Evolutionary conservation across 2,113 vertebrate genomes (phyloP).

Genomic region (Mandrillus leucophaeus): DNA sequence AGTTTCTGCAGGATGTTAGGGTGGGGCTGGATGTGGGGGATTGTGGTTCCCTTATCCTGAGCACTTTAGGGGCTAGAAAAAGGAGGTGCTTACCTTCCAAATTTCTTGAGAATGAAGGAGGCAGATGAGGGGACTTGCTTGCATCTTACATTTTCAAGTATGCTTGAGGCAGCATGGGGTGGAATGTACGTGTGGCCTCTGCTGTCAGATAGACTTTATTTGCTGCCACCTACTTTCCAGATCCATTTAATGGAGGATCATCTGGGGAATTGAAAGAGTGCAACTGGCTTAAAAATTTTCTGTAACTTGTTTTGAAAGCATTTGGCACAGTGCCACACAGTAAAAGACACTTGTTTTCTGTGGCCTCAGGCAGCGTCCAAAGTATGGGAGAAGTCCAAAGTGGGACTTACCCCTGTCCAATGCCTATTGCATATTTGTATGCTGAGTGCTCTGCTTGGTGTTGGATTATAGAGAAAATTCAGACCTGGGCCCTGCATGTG

Average conservation of each 20-base stretch:
- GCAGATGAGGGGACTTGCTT: background rate
- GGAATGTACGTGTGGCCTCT: background rate
- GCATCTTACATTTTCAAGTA: background rate
- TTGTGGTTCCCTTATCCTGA: background rate
- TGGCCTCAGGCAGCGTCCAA: background rate
- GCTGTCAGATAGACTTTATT: background rate
- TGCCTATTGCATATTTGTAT: background rate
- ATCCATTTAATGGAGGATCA: background rate
- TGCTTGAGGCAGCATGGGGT: background rate
- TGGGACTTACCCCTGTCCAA: background rate
- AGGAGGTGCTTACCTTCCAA: background rate
- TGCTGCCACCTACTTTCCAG: background rate
- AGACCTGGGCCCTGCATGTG: background rate
- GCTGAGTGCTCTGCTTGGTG: background rate
- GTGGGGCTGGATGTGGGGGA: background rate
- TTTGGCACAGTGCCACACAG: background rate
- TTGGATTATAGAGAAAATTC: background rate
- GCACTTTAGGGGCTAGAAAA: background rate
- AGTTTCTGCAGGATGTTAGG: background rate
- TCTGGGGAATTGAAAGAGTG: background rate
- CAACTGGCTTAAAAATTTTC: background rate
- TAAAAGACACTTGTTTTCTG: background rate
- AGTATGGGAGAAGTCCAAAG: background rate
- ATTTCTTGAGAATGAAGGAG: background rate
- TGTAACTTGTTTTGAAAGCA: conserved; percentile 24